Evolutionary conservation across 64 coral and sea anemone genomes (phyloP).

Genomic region (Catalaphyllia jardinei): DNA sequence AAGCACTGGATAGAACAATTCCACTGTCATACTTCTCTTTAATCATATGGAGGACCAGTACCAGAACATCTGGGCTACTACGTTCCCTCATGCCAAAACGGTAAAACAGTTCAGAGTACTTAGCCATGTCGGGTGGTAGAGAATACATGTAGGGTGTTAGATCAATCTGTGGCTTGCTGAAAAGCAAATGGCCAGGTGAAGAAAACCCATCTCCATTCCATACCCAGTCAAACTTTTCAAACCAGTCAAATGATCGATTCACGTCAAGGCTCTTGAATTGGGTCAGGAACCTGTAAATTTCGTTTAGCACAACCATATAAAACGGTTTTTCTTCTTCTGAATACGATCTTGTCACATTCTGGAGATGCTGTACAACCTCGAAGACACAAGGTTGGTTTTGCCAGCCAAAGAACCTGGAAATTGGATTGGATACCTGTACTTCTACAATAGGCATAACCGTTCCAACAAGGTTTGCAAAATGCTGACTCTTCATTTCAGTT

Average conservation of each 20-base stretch:
- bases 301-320: constrained; percentile 51
- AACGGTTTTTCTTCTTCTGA: constrained; percentile 30
- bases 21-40: constrained; percentile 1
- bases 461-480: constrained; percentile 57
- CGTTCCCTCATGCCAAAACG: constrained; percentile 52
- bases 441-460: constrained; percentile 54
- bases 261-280: background rate
- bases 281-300: constrained; percentile 61
- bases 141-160: constrained; percentile 63
- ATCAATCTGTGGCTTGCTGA: constrained; percentile 40
- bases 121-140: constrained; percentile 52
- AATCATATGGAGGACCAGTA: constrained; percentile 46
- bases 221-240: constrained; percentile 32
- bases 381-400: constrained; percentile 14
- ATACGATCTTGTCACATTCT: constrained; percentile 48
- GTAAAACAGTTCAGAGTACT: background rate
- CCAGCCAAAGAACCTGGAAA: constrained; percentile 68
- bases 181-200: constrained; percentile 34
- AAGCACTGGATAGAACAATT: background rate
- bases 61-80: constrained; percentile 31
- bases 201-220: constrained; percentile 92
- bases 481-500: constrained; percentile 30
- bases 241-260: background rate
- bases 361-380: constrained; percentile 51
- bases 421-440: background rate